Base-by-base conservation (phyloP, 2,888 invertebrate species). In the Sarcophaga caerulescens region DNA sequence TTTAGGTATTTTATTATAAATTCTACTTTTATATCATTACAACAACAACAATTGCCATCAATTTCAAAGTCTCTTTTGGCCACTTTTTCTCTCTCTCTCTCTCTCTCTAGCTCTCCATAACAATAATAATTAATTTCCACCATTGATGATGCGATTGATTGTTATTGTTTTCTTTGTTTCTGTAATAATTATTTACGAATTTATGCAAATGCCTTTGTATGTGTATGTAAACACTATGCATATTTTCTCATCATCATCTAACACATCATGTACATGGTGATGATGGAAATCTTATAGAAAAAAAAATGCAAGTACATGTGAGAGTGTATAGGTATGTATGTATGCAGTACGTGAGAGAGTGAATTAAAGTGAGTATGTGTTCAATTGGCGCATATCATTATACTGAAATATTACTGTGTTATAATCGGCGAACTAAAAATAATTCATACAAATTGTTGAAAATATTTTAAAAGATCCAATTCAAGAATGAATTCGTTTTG, bases 371-470 rank as follows among this genome's bases (percentile, higher is more conserved):
- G 59, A 65, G 70, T 59, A n/a, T 71, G 65, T 82, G 59, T 77
- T 85, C 74, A 65, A 68, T 52, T 81, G 74, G 80, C 69, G 73
- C 80, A 66, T 63, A 47, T 79, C 70, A 79, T 79, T 76, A 62
- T 81, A 57, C 11, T 52, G 52, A 74, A 60, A 69, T 35, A 75
- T 23, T 8, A 19, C 12, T 6, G 23, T 2, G n/a, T 35, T 0
- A 57, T 23, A 2, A 81, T 71, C 62, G 60, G 10, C 44, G 52
- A 4, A 68, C 52, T 12, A 2, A 14, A 10, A 52, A 35, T 5
- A 47, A 35, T 3, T 66, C 12, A 0, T 17, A 73, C 79, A 57
- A n/a, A 69, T 35, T 35, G 35, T 35, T 10, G 35, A 35, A 35
- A 35, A 35, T 35, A 35, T 35, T 10, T 35, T 10, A 35, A 8